Evolutionary conservation across 2,888 invertebrate species (phyloP), one percentile per base, ranked within the genome.

Genomic region (Neoitamus cyanurus): DNA sequence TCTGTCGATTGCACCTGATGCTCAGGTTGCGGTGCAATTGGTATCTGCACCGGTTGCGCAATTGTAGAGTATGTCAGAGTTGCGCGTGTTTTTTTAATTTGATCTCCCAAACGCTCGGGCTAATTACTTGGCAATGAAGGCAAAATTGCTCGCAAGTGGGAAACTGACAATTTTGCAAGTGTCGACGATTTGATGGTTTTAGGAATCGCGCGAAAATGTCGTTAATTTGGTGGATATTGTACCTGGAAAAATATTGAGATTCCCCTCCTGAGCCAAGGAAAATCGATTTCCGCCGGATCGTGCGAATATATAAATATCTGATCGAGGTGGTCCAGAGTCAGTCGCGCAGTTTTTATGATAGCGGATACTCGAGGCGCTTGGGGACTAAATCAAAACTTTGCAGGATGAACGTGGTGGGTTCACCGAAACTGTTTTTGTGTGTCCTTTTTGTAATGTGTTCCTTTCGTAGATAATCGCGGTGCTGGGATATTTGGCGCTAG

Each of bases 381-480:
- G 69, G 69, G 28, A 25, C 6, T 13, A 34, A n/a, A 48, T 20
- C 13, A 2, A 20, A 6, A 25, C 20, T 31, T 20, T 48, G 20
- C 58, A 80, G 34, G 58, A 58, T 58, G 58, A 80, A 80, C n/a
- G 30, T 58, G 48, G 46, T 58, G 30, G 34, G 48, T 80, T 31
- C 15, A 4, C 3, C 78, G 11, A 11, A 6, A 4, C 58, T 5
- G 1, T 9, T 15, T 4, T 20, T 58, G 58, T 58, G 31, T 11
- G 9, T 13, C 1, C 20, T 9, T 73, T 75, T 5, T 6, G 30
- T 58, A 80, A 80, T 58, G 6, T 5, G 6, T 5, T 58, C 1
- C 20, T 37, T 83, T 85, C 84, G 3, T 78, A 86, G 86, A 85
- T 85, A 84, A 84, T 75, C 72, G 68, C 85, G 5, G 15, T 84